These are phyloP conservation scores for Ylistrum balloti DNA, from an alignment of 1,140 invertebrate species.

Conservation along the genomic window DNA sequence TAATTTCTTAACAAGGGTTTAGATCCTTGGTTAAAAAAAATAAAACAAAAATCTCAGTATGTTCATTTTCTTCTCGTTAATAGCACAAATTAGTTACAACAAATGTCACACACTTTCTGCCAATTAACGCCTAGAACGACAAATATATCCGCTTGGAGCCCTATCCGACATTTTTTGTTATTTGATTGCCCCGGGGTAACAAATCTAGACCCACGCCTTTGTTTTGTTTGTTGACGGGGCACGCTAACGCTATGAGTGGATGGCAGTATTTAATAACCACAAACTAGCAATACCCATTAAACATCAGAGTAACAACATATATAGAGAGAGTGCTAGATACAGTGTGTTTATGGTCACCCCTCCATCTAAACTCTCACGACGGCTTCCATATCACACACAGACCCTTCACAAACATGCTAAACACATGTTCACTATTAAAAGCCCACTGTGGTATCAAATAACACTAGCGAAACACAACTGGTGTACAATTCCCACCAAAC, in stretches of 20 bases:
- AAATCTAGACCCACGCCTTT: neutral
- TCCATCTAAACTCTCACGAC: no score
- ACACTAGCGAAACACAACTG: neutral
- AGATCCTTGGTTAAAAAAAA: no score
- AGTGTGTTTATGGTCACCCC: no score
- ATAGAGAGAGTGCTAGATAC: no score
- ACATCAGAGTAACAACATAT: no score
- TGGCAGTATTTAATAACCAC: no score
- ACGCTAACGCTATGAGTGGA: no score
- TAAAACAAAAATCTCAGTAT: no score
- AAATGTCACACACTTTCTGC: neutral
- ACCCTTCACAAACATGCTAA: neutral
- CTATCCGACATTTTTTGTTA: neutral
- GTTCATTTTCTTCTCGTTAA: no score
- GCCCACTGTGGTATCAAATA: neutral
- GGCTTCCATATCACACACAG: neutral
- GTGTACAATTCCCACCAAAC: neutral
- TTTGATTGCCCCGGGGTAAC: neutral
- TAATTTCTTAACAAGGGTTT: no score
- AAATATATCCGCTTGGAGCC: neutral
- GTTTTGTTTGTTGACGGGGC: neutral
- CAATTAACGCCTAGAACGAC: neutral
- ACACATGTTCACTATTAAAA: slow-evolving; percentile 19
- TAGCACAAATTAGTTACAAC: no score
- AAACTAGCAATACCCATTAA: no score